Evolutionary conservation across 2,797 vertebrate genomes (phyloP).

Genomic region (Limnodromus scolopaceus): DNA sequence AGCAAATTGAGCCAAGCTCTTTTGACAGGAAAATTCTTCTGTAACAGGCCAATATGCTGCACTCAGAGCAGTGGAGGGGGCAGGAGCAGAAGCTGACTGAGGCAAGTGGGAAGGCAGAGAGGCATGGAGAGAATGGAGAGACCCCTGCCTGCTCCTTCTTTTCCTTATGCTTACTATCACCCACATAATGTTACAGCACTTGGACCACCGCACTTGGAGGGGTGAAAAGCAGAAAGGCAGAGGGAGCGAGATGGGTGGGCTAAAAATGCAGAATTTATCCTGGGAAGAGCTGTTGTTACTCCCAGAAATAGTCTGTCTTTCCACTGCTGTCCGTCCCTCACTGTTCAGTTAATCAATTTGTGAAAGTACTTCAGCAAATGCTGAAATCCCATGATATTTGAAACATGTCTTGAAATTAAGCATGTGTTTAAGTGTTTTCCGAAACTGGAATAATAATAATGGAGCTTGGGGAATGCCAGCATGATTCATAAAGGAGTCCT

Average conservation of each 20-base stretch:
- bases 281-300: not conserved
- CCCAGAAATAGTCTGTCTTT: not conserved
- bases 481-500: not conserved
- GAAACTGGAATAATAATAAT: not conserved
- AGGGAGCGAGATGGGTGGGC: accelerated
- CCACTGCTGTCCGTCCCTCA: not conserved
- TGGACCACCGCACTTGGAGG: accelerated
- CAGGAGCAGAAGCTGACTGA: not conserved
- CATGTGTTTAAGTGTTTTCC: not conserved
- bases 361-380: not conserved
- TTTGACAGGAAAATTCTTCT: not conserved
- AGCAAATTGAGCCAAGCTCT: not conserved
- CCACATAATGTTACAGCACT: not conserved
- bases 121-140: accelerated
- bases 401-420: not conserved
- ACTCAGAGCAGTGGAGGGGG: accelerated
- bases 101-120: accelerated
- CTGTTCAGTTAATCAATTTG: not conserved
- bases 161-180: too few relatives aligned
- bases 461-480: not conserved
- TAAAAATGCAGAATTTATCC: not conserved
- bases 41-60: not conserved
- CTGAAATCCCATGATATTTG: not conserved
- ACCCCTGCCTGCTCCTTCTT: not conserved
- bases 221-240: not conserved